These are phyloP conservation scores for Hycleus phaleratus DNA, from an alignment of 1,140 invertebrate genomes.

Conservation along the genomic window DNA sequence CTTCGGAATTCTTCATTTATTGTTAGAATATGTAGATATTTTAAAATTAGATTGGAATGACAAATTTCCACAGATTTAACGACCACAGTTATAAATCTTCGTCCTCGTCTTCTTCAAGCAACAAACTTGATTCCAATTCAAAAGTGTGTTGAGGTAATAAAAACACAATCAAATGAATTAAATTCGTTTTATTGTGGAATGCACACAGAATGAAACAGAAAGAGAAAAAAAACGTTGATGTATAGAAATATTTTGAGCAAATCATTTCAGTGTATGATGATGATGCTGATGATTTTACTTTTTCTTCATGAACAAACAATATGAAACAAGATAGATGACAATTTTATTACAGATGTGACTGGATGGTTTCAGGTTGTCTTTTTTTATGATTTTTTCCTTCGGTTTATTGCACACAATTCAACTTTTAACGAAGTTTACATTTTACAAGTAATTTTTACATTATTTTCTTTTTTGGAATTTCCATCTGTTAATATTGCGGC, in stretches of 20 bases:
- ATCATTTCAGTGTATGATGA: slow-evolving; percentile 29
- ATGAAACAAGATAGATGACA: slow-evolving; percentile 17
- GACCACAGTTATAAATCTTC: too few species aligned
- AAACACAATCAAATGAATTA: slow-evolving; percentile 23
- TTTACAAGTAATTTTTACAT: slow-evolving; percentile 11
- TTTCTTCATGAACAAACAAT: slow-evolving; percentile 25
- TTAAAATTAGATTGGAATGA: too few species aligned
- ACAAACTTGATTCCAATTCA: too few species aligned
- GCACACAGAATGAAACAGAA: slow-evolving; percentile 30
- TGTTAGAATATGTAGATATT: too few species aligned
- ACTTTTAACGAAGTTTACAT: slow-evolving; percentile 33
- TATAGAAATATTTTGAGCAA: slow-evolving; percentile 35
- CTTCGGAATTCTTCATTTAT: too few species aligned
- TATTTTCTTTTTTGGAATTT: not conserved
- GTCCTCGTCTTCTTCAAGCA: too few species aligned
- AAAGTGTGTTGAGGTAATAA: slow-evolving; percentile 12
- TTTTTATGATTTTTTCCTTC: slow-evolving; percentile 23
- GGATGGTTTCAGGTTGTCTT: not conserved
- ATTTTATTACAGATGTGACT: slow-evolving; percentile 30
- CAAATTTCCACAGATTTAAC: too few species aligned
- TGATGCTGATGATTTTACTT: not conserved
- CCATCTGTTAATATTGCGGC: not conserved
- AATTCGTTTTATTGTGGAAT: slow-evolving; percentile 35
- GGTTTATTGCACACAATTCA: slow-evolving; percentile 35
- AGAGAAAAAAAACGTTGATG: slow-evolving; percentile 22